A percentile compares a stretch with the other conserved stretches of the same genome.
phyloP scores from a whole-genome alignment of 1,140 invertebrate species.

The Zaprionus nigranus region DNA sequence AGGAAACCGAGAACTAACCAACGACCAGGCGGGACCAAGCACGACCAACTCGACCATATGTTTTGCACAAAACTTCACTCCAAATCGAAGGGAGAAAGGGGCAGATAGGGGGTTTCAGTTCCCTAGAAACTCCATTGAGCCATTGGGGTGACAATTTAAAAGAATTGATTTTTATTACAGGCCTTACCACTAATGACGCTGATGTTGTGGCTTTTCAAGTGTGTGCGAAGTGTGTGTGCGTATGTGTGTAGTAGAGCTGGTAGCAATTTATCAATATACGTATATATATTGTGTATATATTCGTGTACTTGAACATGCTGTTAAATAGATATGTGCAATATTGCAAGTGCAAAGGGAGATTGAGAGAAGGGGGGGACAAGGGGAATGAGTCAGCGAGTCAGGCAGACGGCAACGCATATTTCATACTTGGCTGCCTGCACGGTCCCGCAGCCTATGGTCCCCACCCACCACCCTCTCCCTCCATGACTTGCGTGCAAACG shows the following conservation, averaged over 20 bases:
- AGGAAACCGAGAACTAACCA: constrained; percentile 10
- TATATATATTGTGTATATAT: constrained; percentile 15
- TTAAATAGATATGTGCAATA: constrained; percentile 48
- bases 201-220: constrained; percentile 51
- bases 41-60: constrained; percentile 40
- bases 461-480: neutral
- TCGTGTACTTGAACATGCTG: constrained; percentile 19
- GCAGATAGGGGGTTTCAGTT: neutral
- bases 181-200: constrained; percentile 57
- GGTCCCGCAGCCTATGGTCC: neutral
- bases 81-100: neutral
- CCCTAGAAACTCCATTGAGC: constrained; percentile 21
- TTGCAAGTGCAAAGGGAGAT: constrained; percentile 19
- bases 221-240: neutral
- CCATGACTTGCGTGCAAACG: constrained; percentile 53
- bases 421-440: constrained; percentile 47
- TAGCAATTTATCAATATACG: constrained; percentile 57
- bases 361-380: neutral
- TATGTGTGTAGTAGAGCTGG: constrained; percentile 1
- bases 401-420: constrained; percentile 49
- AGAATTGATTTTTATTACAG: constrained; percentile 62
- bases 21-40: constrained; percentile 7
- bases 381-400: constrained; percentile 5
- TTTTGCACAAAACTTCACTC: constrained; percentile 16
- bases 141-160: constrained; percentile 55